These are phyloP conservation scores for Lycopodina hypogea DNA, from an alignment of 37 sponge, comb jelly and placozoan genomes.

Conservation along the genomic window DNA sequence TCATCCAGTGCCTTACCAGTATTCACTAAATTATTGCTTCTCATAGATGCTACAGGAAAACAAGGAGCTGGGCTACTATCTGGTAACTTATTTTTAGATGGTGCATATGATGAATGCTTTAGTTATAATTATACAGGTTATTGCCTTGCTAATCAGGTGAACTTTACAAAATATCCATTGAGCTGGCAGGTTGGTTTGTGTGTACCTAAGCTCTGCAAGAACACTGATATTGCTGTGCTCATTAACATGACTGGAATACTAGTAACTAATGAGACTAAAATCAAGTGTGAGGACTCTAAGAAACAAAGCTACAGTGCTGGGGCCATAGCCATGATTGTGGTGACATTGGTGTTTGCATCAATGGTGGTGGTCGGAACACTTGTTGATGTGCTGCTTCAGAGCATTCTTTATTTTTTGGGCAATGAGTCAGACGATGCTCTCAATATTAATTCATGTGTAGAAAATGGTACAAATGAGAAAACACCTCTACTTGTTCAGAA, in stretches of 20 bases:
- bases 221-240: background rate
- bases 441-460: background rate
- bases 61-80: constrained; percentile 17
- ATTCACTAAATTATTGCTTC: background rate
- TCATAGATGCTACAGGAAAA: constrained; percentile 28
- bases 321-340: constrained; percentile 50
- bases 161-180: background rate
- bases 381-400: constrained; percentile 5
- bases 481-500: constrained; percentile 8
- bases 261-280: background rate
- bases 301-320: constrained; percentile 26
- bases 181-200: constrained; percentile 18
- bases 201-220: constrained; percentile 23
- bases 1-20: no score
- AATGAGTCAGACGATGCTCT: background rate
- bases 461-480: background rate
- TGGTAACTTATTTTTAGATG: constrained; percentile 41
- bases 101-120: constrained; percentile 73
- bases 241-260: background rate
- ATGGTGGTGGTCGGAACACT: constrained; percentile 18
- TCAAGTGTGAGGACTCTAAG: background rate
- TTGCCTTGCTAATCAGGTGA: constrained; percentile 6
- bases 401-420: background rate
- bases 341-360: constrained; percentile 26
- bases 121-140: constrained; percentile 25